Evolutionary conservation across 92 coral and sea anemone genomes (phyloP), one percentile per base, ranked within the genome.

Genomic region (Parazoanthus darwini): DNA sequence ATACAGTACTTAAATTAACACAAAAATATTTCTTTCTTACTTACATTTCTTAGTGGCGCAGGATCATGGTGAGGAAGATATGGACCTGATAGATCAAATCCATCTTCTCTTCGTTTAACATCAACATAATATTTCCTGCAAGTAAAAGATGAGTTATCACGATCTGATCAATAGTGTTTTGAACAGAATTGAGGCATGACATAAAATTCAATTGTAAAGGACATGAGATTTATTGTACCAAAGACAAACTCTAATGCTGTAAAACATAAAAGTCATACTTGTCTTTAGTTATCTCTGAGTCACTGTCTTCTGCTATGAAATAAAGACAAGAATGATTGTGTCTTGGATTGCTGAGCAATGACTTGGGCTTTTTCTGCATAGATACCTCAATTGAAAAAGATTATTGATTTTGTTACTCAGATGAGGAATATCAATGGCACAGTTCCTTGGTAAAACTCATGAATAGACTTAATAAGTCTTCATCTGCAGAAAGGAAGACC

Each of bases 51-150:
- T 59, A 95, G 90, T 37, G 95, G 97, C 36, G 76, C 90, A 23
- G 99, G 99, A 75, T 97, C 98, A 56, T 91, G 97, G 80, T 85
- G 86, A 0, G 99, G 99, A 43, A 91, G 92, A 72, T 82, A 91
- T 36, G 99, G 99, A 6, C 99, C 99, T 51, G 96, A 89, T 54
- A 97, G 86, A 82, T 97, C 99, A 95, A 97, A 97, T 39, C 93
- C 97, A 90, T 97, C 99, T 88, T 97, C 99, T 92, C 98, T 84
- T 75, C 99, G 83, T 75, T 91, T 94, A 51, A 97, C 93, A 88
- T 97, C 99, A 77, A 97, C 91, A 77, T 97, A 97, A 90, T 95
- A 97, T 91, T 95, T 95, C 88, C 99, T 97, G 79, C 78, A 91
- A 58, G 79, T 13, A 51, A 26, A 26, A 33, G 5, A 63, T 18